Evolutionary conservation across 2,113 vertebrate species (phyloP).

Genomic region (Notarius lentiginosus): DNA sequence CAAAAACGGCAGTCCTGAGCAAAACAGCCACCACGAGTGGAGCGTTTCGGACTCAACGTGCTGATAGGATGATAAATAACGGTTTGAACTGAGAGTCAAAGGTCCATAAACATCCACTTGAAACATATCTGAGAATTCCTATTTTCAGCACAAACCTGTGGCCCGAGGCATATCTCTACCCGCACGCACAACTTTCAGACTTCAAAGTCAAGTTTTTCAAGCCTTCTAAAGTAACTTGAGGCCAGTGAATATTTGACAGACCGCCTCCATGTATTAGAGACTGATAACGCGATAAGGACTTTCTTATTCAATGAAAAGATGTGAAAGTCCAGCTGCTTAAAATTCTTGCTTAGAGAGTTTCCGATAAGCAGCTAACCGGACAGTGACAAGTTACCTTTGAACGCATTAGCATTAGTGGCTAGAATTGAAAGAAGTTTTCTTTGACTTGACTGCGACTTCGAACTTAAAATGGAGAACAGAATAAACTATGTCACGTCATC

Average conservation of each 20-base stretch:
- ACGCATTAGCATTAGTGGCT: neutral
- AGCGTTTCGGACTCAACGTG: slow-evolving; percentile 65
- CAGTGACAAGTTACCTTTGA: neutral
- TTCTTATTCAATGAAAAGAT: neutral
- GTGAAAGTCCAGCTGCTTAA: neutral
- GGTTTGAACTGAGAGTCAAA: slow-evolving; percentile 67
- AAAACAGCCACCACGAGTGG: slow-evolving; percentile 66
- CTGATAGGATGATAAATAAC: slow-evolving; percentile 69
- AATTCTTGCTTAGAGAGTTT: neutral
- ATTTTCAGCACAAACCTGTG: slow-evolving; percentile 37
- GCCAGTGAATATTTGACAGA: slow-evolving; percentile 30
- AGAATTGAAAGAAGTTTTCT: neutral
- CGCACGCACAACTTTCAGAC: slow-evolving; percentile 17
- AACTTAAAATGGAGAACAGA: neutral
- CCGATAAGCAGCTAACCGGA: neutral
- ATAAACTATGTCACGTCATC: neutral
- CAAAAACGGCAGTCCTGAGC: slow-evolving; percentile 67
- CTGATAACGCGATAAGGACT: slow-evolving; percentile 12
- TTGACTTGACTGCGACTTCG: neutral
- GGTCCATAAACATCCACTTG: slow-evolving; percentile 68
- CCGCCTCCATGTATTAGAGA: neutral
- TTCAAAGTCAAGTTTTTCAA: slow-evolving; percentile 34
- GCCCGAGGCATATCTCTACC: slow-evolving; percentile 37
- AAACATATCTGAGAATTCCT: slow-evolving; percentile 65
- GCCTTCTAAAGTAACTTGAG: slow-evolving; percentile 27